These are phyloP conservation scores for Idaea aversata DNA, from an alignment of 2,888 invertebrate species.

Conservation along the genomic window DNA sequence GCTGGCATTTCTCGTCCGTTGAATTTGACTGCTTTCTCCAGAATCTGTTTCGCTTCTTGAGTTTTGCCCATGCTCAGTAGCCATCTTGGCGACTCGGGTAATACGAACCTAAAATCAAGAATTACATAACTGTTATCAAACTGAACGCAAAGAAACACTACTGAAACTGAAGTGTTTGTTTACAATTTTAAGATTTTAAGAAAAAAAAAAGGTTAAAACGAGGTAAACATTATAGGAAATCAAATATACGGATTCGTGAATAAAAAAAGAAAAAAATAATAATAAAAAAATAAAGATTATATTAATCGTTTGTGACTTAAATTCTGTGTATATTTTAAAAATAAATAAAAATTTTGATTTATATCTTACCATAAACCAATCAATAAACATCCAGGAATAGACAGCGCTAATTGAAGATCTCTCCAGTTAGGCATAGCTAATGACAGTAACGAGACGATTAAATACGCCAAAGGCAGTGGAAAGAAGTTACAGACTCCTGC, in stretches of 20 bases:
- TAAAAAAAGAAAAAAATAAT: too few species aligned
- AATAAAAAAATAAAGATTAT: too few species aligned
- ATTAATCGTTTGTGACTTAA: too few species aligned
- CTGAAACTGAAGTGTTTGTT: background rate
- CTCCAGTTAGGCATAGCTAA: slow-evolving; percentile 87
- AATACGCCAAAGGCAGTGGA: slow-evolving; percentile 88
- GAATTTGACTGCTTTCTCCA: slow-evolving; percentile 83
- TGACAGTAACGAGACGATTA: slow-evolving; percentile 86
- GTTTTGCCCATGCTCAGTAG: slow-evolving; percentile 85
- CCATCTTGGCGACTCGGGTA: slow-evolving; percentile 92
- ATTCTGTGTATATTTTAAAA: background rate
- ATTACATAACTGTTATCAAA: slow-evolving; percentile 3
- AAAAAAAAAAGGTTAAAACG: too few species aligned
- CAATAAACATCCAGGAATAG: slow-evolving; percentile 85
- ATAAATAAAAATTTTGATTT: slow-evolving; percentile 1
- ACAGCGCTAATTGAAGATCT: slow-evolving; percentile 85
- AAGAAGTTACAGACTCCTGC: slow-evolving; percentile 90
- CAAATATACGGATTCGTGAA: too few species aligned
- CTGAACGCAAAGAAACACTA: background rate
- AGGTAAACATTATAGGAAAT: too few species aligned
- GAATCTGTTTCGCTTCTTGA: slow-evolving; percentile 84
- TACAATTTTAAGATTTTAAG: background rate
- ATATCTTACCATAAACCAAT: slow-evolving; percentile 82
- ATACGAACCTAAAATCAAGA: slow-evolving; percentile 81
- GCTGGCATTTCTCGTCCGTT: slow-evolving; percentile 83